These are phyloP conservation scores for Microchirus variegatus DNA, from an alignment of 2,797 vertebrate species.

Conservation along the genomic window DNA sequence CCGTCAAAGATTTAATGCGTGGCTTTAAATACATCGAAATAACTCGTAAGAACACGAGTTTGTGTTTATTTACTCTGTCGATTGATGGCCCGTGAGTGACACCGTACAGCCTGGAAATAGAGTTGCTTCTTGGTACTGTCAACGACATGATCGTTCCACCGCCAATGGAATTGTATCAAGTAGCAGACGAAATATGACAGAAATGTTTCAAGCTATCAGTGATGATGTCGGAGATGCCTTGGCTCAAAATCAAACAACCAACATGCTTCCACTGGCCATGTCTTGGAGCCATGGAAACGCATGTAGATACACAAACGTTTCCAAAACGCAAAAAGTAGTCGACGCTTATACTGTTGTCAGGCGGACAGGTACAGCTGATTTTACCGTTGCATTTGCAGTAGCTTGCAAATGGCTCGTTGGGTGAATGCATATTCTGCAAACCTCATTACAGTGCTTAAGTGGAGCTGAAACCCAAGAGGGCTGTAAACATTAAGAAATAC, in stretches of 20 bases:
- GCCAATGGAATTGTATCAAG: constrained; percentile 63
- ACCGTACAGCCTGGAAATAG: constrained; percentile 44
- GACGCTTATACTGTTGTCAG: too few species aligned
- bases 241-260: constrained; percentile 46
- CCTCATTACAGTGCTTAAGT: neutral
- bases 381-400: neutral
- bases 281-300: constrained; percentile 15
- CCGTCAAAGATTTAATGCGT: neutral
- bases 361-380: neutral
- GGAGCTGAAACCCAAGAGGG: too few species aligned
- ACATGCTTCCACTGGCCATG: constrained; percentile 1
- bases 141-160: constrained; percentile 58
- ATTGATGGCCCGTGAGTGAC: constrained; percentile 28
- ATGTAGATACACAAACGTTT: neutral
- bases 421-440: neutral
- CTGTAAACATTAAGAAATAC: neutral
- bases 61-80: constrained; percentile 61
- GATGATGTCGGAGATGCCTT: constrained; percentile 58
- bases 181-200: constrained; percentile 69
- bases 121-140: constrained; percentile 81
- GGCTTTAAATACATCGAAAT: neutral
- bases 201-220: constrained; percentile 65
- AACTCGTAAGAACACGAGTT: constrained; percentile 15
- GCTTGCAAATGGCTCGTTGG: neutral
- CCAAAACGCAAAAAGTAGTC: neutral